Conservation (phyloP, 1,140 invertebrate genomes). For the Tribolium castaneum region DNA sequence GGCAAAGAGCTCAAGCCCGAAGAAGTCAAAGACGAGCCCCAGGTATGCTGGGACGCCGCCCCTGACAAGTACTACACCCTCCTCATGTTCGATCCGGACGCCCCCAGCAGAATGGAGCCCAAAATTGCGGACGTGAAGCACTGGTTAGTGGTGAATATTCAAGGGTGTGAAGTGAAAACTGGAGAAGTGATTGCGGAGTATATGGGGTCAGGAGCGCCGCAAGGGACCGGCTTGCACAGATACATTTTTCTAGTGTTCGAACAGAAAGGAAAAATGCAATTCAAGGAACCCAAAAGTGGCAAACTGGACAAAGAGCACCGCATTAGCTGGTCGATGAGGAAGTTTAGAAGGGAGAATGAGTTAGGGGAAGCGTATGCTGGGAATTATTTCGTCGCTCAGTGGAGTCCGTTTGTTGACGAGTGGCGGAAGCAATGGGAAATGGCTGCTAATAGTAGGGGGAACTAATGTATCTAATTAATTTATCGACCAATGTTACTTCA, state of each 20-base stretch:
- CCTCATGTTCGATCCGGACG: conserved; percentile 76
- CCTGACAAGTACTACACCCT: conserved; percentile 71
- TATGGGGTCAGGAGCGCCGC: conserved; percentile 73
- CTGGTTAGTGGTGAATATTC: conserved; percentile 80
- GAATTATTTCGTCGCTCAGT: conserved; percentile 63
- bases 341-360: conserved; percentile 62
- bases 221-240: conserved; percentile 71
- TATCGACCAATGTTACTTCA: too few relatives aligned
- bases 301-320: conserved; percentile 58
- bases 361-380: conserved; percentile 62
- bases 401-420: conserved; percentile 63
- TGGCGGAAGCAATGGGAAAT: conserved; percentile 40
- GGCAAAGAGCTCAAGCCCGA: conserved; percentile 70
- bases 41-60: conserved; percentile 66
- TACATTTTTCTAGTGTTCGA: conserved; percentile 77
- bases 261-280: conserved; percentile 62
- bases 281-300: background rate
- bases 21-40: conserved; percentile 63
- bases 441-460: background rate
- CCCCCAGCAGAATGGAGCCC: conserved; percentile 69
- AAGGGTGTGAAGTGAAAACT: conserved; percentile 72
- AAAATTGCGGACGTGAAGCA: conserved; percentile 74
- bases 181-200: conserved; percentile 71
- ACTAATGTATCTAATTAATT: too few relatives aligned
- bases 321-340: conserved; percentile 56